Base-by-base conservation (phyloP, 2,797 vertebrate genomes). In the Sebastes oblongus region DNA sequence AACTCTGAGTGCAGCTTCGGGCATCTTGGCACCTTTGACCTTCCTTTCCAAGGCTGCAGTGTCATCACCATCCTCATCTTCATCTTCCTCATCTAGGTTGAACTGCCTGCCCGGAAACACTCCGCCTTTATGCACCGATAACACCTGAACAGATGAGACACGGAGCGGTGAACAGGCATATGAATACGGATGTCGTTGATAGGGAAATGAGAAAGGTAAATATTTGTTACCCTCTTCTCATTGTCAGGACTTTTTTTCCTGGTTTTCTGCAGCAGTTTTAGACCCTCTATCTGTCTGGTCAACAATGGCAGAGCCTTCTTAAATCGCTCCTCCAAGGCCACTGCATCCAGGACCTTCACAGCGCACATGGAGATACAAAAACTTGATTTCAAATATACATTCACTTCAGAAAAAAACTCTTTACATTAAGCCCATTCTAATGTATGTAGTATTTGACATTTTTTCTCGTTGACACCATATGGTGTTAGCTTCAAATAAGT, bases 211-310 rank as follows among this genome's bases (percentile, higher is more conserved):
- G 8, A 5, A 50, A n/a, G 8, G 18, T 0, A 59, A 24, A 27
- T 3, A 12, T 58, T 5, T 7, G 8, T 52, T 94, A 99, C 98
- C 96, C 94, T 95, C 89, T 98, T 98, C 68, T 98, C 97, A 65
- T 96, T 96, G 61, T 98, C 97, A 16, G 96, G 95, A 86, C 95
- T 96, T 25, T 85, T 95, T 72, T 97, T 99, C 24, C 97, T 95
- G 67, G 97, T 97, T 89, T 98, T 99, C 84, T 98, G 97, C 72
- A 99, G 96, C 68, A 99, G 94, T 78, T 97, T 97, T 22, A 99
- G 94, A 9, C 97, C 98, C 66, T 99, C 98, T 3, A 99, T 99
- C 91, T 99, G 98, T 72, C 96, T 95, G 80, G 96, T 97, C 62
- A 99, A 93, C 94, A 99, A 91, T 0, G 98, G 97, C 74, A 98